These are phyloP conservation scores for Onychostoma macrolepis DNA, from an alignment of 2,113 vertebrate species.

Conservation along the genomic window DNA sequence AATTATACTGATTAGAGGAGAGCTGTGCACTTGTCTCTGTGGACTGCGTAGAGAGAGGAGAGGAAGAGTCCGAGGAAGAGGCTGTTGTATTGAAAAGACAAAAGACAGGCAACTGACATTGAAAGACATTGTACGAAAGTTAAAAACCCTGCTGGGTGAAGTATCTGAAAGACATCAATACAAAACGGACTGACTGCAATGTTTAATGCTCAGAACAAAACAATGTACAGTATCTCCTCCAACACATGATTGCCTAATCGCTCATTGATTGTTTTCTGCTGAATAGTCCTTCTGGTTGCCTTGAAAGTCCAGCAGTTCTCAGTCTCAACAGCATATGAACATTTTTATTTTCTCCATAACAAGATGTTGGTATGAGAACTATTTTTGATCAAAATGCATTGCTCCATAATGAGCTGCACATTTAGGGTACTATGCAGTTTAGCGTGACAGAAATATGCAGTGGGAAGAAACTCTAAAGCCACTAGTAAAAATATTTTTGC, in stretches of 20 bases:
- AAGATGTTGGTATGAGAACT: neutral
- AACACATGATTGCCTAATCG: neutral
- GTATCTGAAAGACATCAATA: too few species aligned
- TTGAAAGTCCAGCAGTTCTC: neutral
- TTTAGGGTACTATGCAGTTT: neutral
- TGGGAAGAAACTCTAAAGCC: too few species aligned
- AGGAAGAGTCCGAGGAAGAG: neutral
- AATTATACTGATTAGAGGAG: constrained; percentile 59
- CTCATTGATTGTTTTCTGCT: constrained; percentile 36
- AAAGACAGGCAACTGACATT: neutral
- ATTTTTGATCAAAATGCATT: neutral
- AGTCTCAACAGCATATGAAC: neutral
- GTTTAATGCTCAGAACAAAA: neutral
- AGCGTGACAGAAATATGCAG: too few species aligned
- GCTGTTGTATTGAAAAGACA: constrained; percentile 16
- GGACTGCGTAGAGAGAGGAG: constrained; percentile 27
- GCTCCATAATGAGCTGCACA: neutral
- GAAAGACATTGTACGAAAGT: too few species aligned
- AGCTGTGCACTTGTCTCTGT: constrained; percentile 35
- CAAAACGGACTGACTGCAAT: too few species aligned
- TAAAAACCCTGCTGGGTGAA: too few species aligned
- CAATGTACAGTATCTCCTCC: neutral
- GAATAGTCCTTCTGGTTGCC: constrained; percentile 6
- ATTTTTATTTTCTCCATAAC: neutral
- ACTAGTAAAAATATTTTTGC: too few species aligned